phyloP scores from a whole-genome alignment of 2,888 invertebrate species.

The Synergus japonicus region DNA sequence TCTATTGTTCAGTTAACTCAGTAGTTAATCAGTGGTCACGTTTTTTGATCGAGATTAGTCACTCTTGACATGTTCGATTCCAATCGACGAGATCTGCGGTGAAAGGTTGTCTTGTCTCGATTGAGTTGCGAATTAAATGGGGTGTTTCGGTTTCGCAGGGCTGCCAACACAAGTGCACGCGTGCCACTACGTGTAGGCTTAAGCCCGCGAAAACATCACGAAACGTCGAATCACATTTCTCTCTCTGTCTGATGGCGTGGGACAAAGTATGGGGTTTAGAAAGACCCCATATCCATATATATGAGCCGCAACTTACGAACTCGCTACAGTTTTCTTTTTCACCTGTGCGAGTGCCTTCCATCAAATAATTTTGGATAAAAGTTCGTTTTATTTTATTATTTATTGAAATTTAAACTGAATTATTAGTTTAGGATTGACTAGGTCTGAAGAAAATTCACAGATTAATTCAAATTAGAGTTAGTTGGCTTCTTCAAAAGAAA shows the following conservation, averaged over 20 bases:
- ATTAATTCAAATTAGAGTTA: too few relatives aligned
- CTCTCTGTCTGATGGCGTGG: constrained; percentile 48
- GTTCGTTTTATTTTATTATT: neutral
- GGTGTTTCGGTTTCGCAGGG: neutral
- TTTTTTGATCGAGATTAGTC: constrained; percentile 19
- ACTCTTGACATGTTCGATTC: constrained; percentile 3
- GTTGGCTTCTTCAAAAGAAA: too few relatives aligned
- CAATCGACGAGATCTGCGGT: constrained; percentile 43
- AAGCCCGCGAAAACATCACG: constrained; percentile 28
- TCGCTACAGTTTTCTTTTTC: constrained; percentile 64
- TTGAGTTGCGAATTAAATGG: constrained; percentile 36
- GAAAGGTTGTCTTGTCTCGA: constrained; percentile 48
- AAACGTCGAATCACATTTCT: constrained; percentile 56
- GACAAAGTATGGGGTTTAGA: constrained; percentile 51
- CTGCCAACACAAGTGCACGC: constrained; percentile 28
- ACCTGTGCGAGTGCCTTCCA: constrained; percentile 48
- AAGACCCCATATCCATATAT: constrained; percentile 63
- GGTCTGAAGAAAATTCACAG: too few relatives aligned
- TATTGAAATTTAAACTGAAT: neutral
- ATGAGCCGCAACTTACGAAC: constrained; percentile 58
- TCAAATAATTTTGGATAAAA: constrained; percentile 17
- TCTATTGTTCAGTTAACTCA: neutral
- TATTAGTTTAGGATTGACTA: neutral
- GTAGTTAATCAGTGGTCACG: neutral
- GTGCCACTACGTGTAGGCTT: constrained; percentile 35